A percentile compares a stretch with the other conserved stretches of the same genome.
Evolutionary conservation across 2,113 vertebrate genomes (phyloP).

Genomic region (Psilopsiagon aymara): DNA sequence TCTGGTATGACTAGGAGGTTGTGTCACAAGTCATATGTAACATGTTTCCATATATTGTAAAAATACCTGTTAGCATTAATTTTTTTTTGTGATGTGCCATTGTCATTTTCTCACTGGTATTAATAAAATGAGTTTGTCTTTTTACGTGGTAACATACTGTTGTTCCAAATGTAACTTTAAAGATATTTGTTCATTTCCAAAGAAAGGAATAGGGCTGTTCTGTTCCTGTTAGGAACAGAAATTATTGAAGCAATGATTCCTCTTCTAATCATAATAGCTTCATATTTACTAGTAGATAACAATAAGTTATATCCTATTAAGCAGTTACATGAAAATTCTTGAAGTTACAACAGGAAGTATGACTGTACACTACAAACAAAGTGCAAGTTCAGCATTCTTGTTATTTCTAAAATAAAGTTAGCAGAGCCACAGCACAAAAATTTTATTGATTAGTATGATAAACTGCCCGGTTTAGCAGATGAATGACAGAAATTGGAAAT

Average conservation of each 20-base stretch:
- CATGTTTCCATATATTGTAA: background rate
- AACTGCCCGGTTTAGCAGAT: background rate
- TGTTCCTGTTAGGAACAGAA: background rate
- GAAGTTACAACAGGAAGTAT: background rate
- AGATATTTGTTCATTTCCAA: background rate
- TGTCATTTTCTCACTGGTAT: background rate
- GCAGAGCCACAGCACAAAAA: background rate
- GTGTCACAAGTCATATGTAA: background rate
- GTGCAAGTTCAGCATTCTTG: background rate
- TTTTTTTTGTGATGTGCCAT: background rate
- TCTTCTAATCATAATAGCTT: background rate
- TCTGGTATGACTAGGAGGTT: background rate
- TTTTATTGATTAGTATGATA: background rate
- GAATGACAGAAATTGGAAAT: background rate
- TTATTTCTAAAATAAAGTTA: background rate
- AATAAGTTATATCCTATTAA: background rate
- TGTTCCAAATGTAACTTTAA: background rate
- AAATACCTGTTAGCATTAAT: background rate
- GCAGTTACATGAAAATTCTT: background rate
- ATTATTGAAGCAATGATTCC: background rate
- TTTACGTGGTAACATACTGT: background rate
- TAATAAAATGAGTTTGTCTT: background rate
- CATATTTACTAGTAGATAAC: background rate
- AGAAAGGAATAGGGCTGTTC: background rate
- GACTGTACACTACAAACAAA: background rate